Evolutionary conservation across 2,113 vertebrate genomes (phyloP).

Genomic region (Pao palembangensis): DNA sequence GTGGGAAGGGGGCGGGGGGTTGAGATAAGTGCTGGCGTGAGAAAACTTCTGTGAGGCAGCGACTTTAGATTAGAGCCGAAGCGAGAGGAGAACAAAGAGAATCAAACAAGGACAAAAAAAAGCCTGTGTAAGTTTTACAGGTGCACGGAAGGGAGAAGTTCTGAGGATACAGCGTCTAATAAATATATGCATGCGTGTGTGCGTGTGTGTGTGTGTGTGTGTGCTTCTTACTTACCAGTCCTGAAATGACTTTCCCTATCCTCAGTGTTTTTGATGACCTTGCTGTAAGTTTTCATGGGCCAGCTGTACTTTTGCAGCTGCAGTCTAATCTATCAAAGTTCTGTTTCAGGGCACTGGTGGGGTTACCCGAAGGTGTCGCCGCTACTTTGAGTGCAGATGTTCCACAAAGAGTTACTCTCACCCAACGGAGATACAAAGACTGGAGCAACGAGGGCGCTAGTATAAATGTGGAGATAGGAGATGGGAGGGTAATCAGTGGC

Average conservation of each 20-base stretch:
- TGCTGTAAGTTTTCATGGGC: constrained; percentile 14
- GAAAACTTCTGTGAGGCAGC: constrained; percentile 16
- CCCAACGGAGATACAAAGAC: too few species aligned
- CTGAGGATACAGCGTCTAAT: neutral
- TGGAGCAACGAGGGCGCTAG: too few species aligned
- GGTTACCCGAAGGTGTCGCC: neutral
- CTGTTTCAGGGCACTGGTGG: neutral
- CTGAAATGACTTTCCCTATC: neutral
- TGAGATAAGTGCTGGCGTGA: constrained; percentile 27
- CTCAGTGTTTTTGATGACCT: constrained; percentile 20
- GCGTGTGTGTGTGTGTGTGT: constrained; percentile 1
- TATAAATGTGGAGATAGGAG: too few species aligned
- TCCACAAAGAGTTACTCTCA: neutral
- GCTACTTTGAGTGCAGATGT: too few species aligned
- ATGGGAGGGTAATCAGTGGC: too few species aligned
- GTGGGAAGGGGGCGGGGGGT: constrained; percentile 19
- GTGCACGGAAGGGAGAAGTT: constrained; percentile 2
- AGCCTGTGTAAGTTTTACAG: neutral
- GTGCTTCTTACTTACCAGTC: constrained; percentile 6
- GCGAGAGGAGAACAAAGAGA: constrained; percentile 1
- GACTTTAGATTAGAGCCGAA: constrained; percentile 12
- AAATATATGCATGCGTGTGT: neutral
- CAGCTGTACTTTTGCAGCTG: constrained; percentile 5
- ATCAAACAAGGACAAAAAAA: constrained; percentile 3
- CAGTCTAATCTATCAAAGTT: constrained; percentile 10